Base-by-base conservation (phyloP, 1,140 invertebrate genomes). In the Drosophila melanica region DNA sequence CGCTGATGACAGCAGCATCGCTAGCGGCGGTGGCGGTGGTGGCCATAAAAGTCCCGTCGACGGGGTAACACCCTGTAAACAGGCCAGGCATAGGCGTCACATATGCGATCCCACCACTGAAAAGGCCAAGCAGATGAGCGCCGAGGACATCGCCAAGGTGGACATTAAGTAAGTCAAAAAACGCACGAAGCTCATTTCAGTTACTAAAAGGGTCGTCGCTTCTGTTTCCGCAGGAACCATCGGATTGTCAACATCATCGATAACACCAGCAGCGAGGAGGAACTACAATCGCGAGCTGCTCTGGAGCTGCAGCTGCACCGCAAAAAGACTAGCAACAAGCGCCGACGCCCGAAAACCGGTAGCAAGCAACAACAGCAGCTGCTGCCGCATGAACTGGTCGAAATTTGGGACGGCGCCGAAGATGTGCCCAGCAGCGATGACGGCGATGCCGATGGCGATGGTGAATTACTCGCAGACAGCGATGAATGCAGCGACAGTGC, bases 1-100 rank as follows among this genome's bases (percentile, higher is more conserved):
- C 59, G 93, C 92, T 30, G 92, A 92, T 53, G 90, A 91, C 42
- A 91, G 90, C 53, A 92, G 92, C 58, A 74, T 90, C n/a, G 87
- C 81, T 16, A 91, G 90, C 44, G 81, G 79, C 9, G 80, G 79
- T 0, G 81, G 71, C 9, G 74, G 62, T 7, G 67, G 65, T 6
- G 81, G 79, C 4, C 89, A 80, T 14, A 92, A 92, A 76, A 80
- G 90, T 73, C 79, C 89, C 35, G 57, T 91, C 50, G 79, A 89
- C 68, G 93, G 93, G 0, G 89, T 90, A 1, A 92, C 93, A 1
- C 93, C 93, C 7, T 93, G 93, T 57, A 94, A 94, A 82, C 90
- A 93, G 66, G 91, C 93, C 0, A 72, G 91, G 18, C 85, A 81
- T 18, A 77, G 89, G 42, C 74, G 85, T 2, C 86, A 90, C 48